phyloP scores from a whole-genome alignment of 2,888 invertebrate genomes.

The Heliconius erato region DNA sequence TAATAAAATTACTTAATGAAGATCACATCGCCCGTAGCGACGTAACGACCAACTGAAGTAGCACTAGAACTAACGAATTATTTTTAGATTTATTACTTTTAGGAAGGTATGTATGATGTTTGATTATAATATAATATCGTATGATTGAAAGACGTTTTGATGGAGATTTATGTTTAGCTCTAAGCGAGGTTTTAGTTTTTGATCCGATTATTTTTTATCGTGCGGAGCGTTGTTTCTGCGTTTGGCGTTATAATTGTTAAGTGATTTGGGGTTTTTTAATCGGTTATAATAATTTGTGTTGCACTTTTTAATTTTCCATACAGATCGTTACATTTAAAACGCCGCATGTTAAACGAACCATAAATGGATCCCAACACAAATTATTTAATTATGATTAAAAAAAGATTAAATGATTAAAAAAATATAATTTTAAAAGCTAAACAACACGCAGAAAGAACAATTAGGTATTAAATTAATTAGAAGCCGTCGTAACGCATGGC shows the following conservation, averaged over 20 bases:
- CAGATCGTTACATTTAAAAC: too few species aligned
- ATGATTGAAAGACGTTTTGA: slow-evolving; percentile 57
- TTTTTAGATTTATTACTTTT: slow-evolving; percentile 81
- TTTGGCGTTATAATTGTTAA: slow-evolving; percentile 33
- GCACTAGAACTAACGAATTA: slow-evolving; percentile 76
- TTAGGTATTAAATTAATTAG: too few species aligned
- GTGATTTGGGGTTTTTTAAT: slow-evolving; percentile 5
- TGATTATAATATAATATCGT: slow-evolving; percentile 58
- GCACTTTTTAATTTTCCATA: too few species aligned
- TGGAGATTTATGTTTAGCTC: slow-evolving; percentile 77
- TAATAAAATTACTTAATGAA: slow-evolving; percentile 71
- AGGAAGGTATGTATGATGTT: slow-evolving; percentile 61
- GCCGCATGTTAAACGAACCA: too few species aligned
- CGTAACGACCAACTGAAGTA: slow-evolving; percentile 84
- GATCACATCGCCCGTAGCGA: slow-evolving; percentile 74
- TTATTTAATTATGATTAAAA: too few species aligned
- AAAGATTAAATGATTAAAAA: too few species aligned
- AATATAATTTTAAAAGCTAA: background rate
- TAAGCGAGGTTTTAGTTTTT: slow-evolving; percentile 62
- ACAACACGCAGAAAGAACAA: too few species aligned
- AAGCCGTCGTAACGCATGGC: too few species aligned
- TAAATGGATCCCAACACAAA: too few species aligned
- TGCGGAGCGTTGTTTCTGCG: slow-evolving; percentile 10
- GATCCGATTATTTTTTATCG: background rate
- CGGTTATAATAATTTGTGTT: background rate